Evolutionary conservation across 2,888 invertebrate species (phyloP).

Genomic region (Zaprionus bogoriensis): DNA sequence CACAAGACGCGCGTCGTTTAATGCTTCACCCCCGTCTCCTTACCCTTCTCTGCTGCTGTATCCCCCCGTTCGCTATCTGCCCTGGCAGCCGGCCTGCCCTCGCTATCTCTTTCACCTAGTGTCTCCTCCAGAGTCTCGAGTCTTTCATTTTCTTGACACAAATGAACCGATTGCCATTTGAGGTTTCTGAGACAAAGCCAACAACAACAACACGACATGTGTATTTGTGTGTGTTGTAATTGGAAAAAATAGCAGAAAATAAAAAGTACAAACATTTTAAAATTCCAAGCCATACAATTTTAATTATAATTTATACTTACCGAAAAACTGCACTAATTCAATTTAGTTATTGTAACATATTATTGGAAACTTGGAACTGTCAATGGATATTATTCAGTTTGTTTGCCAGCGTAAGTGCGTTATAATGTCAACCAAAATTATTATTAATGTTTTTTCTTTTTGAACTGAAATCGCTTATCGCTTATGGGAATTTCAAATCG

Average conservation of each 20-base stretch:
- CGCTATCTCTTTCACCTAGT: constrained; percentile 21
- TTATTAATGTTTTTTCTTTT: neutral
- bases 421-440: too few species aligned
- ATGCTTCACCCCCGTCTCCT: constrained; percentile 6
- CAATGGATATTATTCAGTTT: too few species aligned
- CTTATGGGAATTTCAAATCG: neutral
- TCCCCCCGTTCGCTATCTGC: neutral
- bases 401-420: too few species aligned
- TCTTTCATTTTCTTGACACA: constrained; percentile 46
- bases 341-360: too few species aligned
- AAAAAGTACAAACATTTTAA: neutral
- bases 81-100: too few species aligned
- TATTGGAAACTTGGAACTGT: too few species aligned
- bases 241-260: constrained; percentile 10
- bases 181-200: constrained; percentile 30
- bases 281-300: neutral
- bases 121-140: neutral
- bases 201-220: constrained; percentile 17
- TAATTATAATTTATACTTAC: too few species aligned
- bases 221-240: constrained; percentile 2
- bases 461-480: neutral
- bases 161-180: constrained; percentile 50
- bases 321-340: too few species aligned
- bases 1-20: constrained; percentile 33
- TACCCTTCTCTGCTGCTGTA: neutral